Evolutionary conservation across 1,140 invertebrate genomes (phyloP).

Genomic region (Gonioctena quinquepunctata): DNA sequence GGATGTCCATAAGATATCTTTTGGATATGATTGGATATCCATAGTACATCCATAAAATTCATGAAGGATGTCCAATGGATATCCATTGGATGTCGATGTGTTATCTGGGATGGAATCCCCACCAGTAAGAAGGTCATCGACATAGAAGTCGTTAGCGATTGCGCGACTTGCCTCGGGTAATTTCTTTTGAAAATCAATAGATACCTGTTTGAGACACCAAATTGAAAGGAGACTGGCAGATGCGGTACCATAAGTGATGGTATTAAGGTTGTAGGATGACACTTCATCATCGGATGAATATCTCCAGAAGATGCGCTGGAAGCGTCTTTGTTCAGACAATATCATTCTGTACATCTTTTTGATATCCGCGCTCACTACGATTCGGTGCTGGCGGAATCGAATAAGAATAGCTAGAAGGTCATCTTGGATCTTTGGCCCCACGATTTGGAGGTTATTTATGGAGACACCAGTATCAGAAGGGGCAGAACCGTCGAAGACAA

Average conservation of each 20-base stretch:
- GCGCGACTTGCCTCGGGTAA: slow-evolving; percentile 42
- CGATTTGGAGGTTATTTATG: slow-evolving; percentile 37
- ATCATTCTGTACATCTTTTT: slow-evolving; percentile 55
- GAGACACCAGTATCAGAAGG: slow-evolving; percentile 35
- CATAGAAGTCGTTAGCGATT: slow-evolving; percentile 52
- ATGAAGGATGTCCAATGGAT: too few species aligned
- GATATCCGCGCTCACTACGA: slow-evolving; percentile 48
- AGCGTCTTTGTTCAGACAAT: slow-evolving; percentile 36
- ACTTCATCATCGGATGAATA: slow-evolving; percentile 21
- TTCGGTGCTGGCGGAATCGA: slow-evolving; percentile 48
- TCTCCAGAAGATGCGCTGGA: slow-evolving; percentile 31
- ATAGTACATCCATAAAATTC: too few species aligned
- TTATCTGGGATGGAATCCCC: too few species aligned
- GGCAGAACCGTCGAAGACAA: slow-evolving; percentile 30
- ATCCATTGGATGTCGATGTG: too few species aligned
- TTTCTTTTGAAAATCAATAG: slow-evolving; percentile 26
- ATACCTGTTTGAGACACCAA: slow-evolving; percentile 48
- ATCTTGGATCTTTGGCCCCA: slow-evolving; percentile 37
- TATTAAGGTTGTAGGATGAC: slow-evolving; percentile 29
- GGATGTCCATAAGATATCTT: too few species aligned
- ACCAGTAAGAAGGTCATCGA: slow-evolving; percentile 57
- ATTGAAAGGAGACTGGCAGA: slow-evolving; percentile 46
- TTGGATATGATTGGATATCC: too few species aligned
- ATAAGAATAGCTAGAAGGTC: slow-evolving; percentile 48
- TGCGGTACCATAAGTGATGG: slow-evolving; percentile 49